Base-by-base conservation (phyloP, 2,888 invertebrate species). In the Steinernema hermaphroditum region DNA sequence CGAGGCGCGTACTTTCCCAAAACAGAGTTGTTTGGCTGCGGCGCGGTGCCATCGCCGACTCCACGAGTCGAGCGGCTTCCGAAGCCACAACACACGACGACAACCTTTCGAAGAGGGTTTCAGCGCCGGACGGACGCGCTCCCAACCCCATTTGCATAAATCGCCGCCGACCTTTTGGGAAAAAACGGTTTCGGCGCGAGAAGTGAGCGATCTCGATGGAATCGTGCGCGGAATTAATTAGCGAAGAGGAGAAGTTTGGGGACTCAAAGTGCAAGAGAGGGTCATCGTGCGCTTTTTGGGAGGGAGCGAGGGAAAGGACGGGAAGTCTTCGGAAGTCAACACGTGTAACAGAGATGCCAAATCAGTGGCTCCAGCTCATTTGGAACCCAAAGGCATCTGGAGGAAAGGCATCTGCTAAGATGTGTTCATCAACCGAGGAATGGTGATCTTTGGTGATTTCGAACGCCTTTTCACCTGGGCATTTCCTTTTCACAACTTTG, bases 11-110 rank as follows among this genome's bases (percentile, higher is more conserved):
- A 46, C 46, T 46, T 54, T 54, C 54, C 54, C 54, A 54, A 54
- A 54, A 54, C 54, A 54, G 46, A 6, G 46, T 41, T 41, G 49
- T 49, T 49, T 49, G 49, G 49, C 49, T 12, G 49, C 19, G 49
- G 19, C 49, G 27, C 27, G 37, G 37, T 27, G 54, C 22, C 54
- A 54, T 4, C 54, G 54, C 6, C 24, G 54, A 8, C 54, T 54
- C 54, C 27, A 22, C 54, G 54, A 54, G 54, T 24, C 27, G 54
- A 8, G n/a, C 19, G 9, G 6, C 6, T 22, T 24, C 54, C 24
- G 54, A 27, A 54, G 54, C 54, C 54, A 54, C 54, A 54, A 54
- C 54, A 54, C 54, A 22, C 54, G 54, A 54, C 37, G 37, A 37
- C 37, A 37, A 37, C 37, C 37, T 37, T 37, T 37, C 6, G n/a